A percentile compares a stretch with the other conserved stretches of the same genome.
phyloP scores from a whole-genome alignment of 2,797 vertebrate genomes.

The Lemur catta region DNA sequence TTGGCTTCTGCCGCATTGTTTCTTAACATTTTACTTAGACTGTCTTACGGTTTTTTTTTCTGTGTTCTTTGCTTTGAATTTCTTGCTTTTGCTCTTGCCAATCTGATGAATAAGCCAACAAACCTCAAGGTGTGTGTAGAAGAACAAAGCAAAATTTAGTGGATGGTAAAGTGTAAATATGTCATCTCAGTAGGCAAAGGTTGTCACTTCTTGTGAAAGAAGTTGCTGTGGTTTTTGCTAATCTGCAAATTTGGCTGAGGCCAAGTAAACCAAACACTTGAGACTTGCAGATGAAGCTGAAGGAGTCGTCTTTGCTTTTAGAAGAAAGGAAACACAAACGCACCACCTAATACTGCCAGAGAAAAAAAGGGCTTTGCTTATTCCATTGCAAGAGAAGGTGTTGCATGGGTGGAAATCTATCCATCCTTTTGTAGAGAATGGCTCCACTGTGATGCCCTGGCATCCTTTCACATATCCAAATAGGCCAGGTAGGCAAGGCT shows the following conservation, averaged over 20 bases:
- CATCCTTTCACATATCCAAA: not conserved
- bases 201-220: not conserved
- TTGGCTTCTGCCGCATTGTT: too few relatives aligned
- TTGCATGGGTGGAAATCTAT: not conserved
- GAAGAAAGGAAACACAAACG: not conserved
- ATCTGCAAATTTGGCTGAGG: not conserved
- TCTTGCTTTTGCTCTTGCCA: not conserved
- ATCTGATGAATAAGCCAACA: not conserved
- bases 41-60: not conserved
- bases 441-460: not conserved
- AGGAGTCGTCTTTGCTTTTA: not conserved
- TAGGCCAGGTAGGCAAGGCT: not conserved
- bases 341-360: not conserved
- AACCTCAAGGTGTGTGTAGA: not conserved
- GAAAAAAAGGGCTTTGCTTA: not conserved
- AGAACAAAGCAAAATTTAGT: not conserved
- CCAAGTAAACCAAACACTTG: not conserved
- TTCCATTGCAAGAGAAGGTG: not conserved
- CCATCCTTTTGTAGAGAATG: not conserved
- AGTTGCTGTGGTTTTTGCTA: not conserved
- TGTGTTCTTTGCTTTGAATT: not conserved
- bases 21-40: not conserved
- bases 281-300: not conserved
- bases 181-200: not conserved
- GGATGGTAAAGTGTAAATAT: not conserved